Conservation (phyloP, 2,797 vertebrate genomes). For the Arnoldichthys spilopterus region DNA sequence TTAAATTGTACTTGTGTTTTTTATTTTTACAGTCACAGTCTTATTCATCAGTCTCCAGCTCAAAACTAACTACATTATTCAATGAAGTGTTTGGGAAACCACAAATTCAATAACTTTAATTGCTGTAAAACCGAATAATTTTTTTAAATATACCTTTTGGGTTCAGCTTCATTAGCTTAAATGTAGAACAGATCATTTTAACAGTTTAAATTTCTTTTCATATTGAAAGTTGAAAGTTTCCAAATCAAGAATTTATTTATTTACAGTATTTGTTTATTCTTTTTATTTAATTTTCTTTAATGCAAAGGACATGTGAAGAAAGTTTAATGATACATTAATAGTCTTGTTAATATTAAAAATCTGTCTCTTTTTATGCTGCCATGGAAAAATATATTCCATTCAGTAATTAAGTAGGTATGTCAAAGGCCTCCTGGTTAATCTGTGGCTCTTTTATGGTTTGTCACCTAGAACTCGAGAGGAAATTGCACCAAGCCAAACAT, state of each 20-base stretch:
- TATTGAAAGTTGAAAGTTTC: too few relatives aligned
- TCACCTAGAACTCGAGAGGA: background rate
- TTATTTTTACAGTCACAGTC: too few relatives aligned
- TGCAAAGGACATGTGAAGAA: background rate
- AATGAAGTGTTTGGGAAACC: too few relatives aligned
- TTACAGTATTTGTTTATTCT: too few relatives aligned
- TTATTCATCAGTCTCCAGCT: too few relatives aligned
- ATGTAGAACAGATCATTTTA: too few relatives aligned
- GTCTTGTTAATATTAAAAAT: background rate
- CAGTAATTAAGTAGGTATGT: conserved; percentile 40
- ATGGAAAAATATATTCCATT: conserved; percentile 40
- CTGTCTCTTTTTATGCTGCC: background rate
- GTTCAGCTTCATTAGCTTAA: background rate
- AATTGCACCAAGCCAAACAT: background rate
- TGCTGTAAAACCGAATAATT: background rate
- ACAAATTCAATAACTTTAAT: background rate
- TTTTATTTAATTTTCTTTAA: too few relatives aligned
- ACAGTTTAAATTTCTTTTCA: too few relatives aligned
- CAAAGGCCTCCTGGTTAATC: background rate
- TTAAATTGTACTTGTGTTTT: background rate
- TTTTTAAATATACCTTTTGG: background rate
- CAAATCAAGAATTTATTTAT: too few relatives aligned
- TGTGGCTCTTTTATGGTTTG: background rate
- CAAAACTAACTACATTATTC: too few relatives aligned
- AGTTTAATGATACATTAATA: background rate